Evolutionary conservation across 2,113 vertebrate species (phyloP).

Genomic region (Cygnus buccinator): DNA sequence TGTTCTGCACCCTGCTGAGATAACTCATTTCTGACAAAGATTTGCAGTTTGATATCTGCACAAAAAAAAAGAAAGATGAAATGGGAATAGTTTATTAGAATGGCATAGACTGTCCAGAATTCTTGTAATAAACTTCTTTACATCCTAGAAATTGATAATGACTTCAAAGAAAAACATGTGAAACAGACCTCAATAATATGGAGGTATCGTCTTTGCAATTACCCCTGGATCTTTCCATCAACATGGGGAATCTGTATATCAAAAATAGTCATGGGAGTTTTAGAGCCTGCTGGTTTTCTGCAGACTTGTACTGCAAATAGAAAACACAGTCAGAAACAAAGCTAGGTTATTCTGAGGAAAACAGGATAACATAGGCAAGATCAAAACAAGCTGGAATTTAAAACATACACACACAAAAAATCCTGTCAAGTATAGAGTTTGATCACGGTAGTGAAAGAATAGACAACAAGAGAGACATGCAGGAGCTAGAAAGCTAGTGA

Average conservation of each 20-base stretch:
- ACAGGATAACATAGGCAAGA: neutral
- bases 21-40: constrained; percentile 66
- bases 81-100: constrained; percentile 17
- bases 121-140: neutral
- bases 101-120: neutral
- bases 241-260: neutral
- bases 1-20: constrained; percentile 40
- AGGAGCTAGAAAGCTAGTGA: neutral
- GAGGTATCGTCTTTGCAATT: neutral
- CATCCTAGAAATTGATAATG: neutral
- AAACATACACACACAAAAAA: neutral
- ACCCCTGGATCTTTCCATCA: neutral
- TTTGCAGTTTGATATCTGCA: constrained; percentile 55
- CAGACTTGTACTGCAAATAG: neutral
- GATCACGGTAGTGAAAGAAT: neutral
- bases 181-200: neutral
- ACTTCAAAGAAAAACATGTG: neutral
- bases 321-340: neutral
- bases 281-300: neutral
- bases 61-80: constrained; percentile 45
- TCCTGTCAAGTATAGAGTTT: neutral
- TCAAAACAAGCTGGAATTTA: neutral
- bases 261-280: constrained; percentile 5
- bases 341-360: neutral
- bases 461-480: neutral